Evolutionary conservation across 2,113 vertebrate genomes (phyloP).

Genomic region (Trinectes maculatus): DNA sequence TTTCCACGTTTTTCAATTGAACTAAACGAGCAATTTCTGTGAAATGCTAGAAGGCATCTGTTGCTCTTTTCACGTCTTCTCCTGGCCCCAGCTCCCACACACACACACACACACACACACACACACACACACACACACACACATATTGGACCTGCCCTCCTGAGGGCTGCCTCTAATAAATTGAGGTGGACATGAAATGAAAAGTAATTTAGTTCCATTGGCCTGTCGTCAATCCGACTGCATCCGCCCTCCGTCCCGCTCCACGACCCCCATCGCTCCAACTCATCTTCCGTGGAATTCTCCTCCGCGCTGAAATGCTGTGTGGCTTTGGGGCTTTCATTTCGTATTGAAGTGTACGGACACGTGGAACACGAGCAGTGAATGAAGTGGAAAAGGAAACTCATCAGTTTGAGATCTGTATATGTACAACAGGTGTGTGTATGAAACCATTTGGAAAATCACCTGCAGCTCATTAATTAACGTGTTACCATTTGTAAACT

Average conservation of each 20-base stretch:
- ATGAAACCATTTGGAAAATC: no score
- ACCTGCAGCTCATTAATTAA: no score
- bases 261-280: not conserved
- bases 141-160: constrained; percentile 33
- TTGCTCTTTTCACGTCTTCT: constrained; percentile 46
- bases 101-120: constrained; percentile 13
- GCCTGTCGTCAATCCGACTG: constrained; percentile 34
- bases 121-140: constrained; percentile 23
- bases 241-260: constrained; percentile 4
- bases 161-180: constrained; percentile 64
- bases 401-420: no score
- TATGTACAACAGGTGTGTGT: no score
- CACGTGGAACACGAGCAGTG: no score
- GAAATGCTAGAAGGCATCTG: constrained; percentile 29
- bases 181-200: constrained; percentile 67
- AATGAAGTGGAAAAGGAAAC: no score
- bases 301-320: no score
- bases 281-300: not conserved
- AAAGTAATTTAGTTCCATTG: constrained; percentile 63
- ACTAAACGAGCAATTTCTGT: not conserved
- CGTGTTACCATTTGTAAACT: no score
- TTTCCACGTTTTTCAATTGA: no score
- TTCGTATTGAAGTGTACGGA: no score
- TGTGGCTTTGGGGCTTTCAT: no score
- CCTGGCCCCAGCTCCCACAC: constrained; percentile 4